Evolutionary conservation across 2,797 vertebrate species (phyloP), one percentile per base, ranked within the genome.

Genomic region (Acanthis flammea): DNA sequence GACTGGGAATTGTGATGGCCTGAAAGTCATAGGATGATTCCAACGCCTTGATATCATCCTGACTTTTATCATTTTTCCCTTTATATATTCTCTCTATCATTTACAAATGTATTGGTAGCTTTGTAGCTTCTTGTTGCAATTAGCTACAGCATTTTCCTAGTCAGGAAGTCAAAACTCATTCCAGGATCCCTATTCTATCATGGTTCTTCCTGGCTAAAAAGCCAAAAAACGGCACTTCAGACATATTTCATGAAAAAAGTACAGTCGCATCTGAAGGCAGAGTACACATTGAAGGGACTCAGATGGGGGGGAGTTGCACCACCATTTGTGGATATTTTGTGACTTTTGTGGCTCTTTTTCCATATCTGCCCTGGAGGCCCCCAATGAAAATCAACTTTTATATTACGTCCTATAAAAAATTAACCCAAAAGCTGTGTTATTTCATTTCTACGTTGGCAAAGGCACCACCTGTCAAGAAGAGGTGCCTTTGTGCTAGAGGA

Each of bases 401-500:
- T 47, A 10, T 33, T 33, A 10, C 17, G 10, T 27, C 23, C 17
- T 14, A 6, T 2, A 27, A 1, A n/a, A 45, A 65, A 19, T 65
- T 19, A 7, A 14, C 62, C 31, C 6, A 2, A 45, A 45, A 45
- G 23, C 16, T 19, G 8, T 18, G 42, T 13, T 24, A 6, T n/a
- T 44, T n/a, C 6, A 18, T 65, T 65, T 33, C 42, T 14, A 45
- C 23, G 17, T 19, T 65, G 23, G 45, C 18, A 45, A 45, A 25
- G 22, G 23, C 31, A 63, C 25, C 37, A 44, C 23, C 41, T 39
- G 39, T 12, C 39, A 41, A 41, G 14, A 41, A 41, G 39, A 41
- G 27, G 10, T 28, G 37, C 8, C 37, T 15, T 10, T 2, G 2
- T 31, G 22, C 16, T 14, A 0, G 3, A 48, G 3, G 0, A 4